These are phyloP conservation scores for Tanytarsus gracilentus DNA, from an alignment of 2,888 invertebrate species.

Conservation along the genomic window DNA sequence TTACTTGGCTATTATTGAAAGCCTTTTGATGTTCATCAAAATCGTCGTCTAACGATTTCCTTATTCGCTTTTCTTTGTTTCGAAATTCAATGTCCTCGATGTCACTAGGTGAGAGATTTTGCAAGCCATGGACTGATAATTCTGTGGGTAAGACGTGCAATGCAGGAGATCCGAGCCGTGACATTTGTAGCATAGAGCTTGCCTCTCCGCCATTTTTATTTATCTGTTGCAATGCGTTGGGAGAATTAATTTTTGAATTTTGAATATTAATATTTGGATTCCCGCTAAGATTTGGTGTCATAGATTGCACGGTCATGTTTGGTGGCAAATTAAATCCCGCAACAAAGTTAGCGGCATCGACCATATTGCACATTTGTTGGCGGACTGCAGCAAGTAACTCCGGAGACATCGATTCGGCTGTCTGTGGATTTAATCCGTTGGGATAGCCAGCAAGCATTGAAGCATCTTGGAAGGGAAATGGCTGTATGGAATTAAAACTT, in stretches of 20 bases:
- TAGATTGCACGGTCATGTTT: slow-evolving; percentile 38
- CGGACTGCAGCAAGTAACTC: slow-evolving; percentile 72
- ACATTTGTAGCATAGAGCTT: slow-evolving; percentile 26
- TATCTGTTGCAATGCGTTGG: slow-evolving; percentile 41
- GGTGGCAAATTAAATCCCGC: slow-evolving; percentile 40
- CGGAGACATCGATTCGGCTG: slow-evolving; percentile 48
- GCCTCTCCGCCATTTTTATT: slow-evolving; percentile 32
- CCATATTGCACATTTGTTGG: slow-evolving; percentile 80
- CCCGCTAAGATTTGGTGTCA: slow-evolving; percentile 33
- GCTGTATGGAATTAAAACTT: slow-evolving; percentile 37
- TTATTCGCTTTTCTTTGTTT: slow-evolving; percentile 20
- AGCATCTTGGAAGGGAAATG: slow-evolving; percentile 53
- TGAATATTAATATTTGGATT: slow-evolving; percentile 36
- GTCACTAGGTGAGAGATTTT: slow-evolving; percentile 17
- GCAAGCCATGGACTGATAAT: slow-evolving; percentile 35
- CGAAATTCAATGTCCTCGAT: background rate
- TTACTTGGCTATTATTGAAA: slow-evolving; percentile 40
- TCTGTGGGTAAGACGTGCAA: slow-evolving; percentile 37
- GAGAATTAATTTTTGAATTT: slow-evolving; percentile 42
- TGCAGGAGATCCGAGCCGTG: slow-evolving; percentile 33
- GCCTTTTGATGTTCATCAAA: slow-evolving; percentile 45
- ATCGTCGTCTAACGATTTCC: slow-evolving; percentile 9
- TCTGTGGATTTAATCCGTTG: slow-evolving; percentile 47
- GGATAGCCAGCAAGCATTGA: slow-evolving; percentile 11
- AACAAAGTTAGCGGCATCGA: slow-evolving; percentile 46